Evolutionary conservation across 2,797 vertebrate species (phyloP).

Genomic region (Megaceryle alcyon): DNA sequence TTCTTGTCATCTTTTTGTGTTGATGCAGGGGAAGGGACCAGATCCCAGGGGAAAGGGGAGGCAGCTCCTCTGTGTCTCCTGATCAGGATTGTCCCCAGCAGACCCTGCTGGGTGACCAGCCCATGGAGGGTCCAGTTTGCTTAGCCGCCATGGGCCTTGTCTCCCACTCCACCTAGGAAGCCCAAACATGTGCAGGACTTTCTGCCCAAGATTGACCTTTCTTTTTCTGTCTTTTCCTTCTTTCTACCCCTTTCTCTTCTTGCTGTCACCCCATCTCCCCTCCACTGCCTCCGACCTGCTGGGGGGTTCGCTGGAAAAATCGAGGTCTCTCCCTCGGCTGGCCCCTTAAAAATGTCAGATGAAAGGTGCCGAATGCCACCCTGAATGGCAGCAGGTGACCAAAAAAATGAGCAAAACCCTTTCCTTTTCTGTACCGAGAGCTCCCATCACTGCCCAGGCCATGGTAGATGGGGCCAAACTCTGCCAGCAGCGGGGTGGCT

Average conservation of each 20-base stretch:
- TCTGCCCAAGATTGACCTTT: neutral
- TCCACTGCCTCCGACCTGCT: neutral
- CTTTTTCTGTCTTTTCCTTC: conserved; percentile 29
- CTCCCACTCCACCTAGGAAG: neutral
- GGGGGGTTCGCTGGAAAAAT: neutral
- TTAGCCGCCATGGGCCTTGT: neutral
- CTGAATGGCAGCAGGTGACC: conserved; percentile 44
- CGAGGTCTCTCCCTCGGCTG: neutral
- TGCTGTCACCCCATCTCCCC: neutral
- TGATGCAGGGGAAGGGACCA: neutral
- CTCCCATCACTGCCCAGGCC: neutral
- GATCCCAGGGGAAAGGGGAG: neutral
- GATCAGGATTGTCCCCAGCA: neutral
- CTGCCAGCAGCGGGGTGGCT: conserved; percentile 19
- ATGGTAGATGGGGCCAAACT: neutral
- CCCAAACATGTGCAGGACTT: neutral
- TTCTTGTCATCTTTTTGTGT: neutral
- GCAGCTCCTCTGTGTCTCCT: neutral
- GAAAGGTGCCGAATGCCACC: conserved; percentile 41
- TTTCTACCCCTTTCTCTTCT: conserved; percentile 15
- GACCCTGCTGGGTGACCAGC: neutral
- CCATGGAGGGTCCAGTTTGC: neutral
- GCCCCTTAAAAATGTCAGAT: neutral
- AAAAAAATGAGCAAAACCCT: neutral
- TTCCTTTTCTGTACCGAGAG: conserved; percentile 17